These are phyloP conservation scores for Drosophila virilis DNA, from an alignment of 1,140 invertebrate genomes.

Conservation along the genomic window DNA sequence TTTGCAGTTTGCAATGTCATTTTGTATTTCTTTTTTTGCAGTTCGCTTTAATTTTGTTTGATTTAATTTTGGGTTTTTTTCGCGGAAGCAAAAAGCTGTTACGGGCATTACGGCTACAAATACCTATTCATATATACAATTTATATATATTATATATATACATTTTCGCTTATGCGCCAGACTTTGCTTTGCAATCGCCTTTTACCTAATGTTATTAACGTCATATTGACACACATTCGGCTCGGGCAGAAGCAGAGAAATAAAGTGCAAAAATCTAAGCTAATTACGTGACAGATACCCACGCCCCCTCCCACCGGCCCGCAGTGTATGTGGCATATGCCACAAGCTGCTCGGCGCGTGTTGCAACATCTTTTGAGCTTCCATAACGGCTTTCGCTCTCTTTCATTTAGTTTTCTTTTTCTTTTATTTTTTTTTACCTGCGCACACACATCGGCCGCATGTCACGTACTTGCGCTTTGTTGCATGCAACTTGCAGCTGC, in stretches of 20 bases:
- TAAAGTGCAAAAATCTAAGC: constrained; percentile 66
- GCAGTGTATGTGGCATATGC: constrained; percentile 48
- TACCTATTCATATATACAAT: not conserved
- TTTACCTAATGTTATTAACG: constrained; percentile 82
- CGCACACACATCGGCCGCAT: not conserved
- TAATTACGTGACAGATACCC: constrained; percentile 66
- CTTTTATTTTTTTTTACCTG: constrained; percentile 15
- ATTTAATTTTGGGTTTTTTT: constrained; percentile 66
- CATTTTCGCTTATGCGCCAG: constrained; percentile 1
- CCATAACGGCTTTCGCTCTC: constrained; percentile 55
- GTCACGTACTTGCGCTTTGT: constrained; percentile 33
- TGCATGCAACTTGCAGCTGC: constrained; percentile 40
- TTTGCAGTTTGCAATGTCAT: constrained; percentile 54
- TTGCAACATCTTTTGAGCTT: constrained; percentile 36
- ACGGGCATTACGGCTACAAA: constrained; percentile 35
- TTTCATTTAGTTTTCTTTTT: constrained; percentile 13
- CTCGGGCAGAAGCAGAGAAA: constrained; percentile 15
- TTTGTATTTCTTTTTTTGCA: constrained; percentile 50
- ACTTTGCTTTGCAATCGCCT: constrained; percentile 60
- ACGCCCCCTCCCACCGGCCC: too few relatives aligned
- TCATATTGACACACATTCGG: constrained; percentile 77
- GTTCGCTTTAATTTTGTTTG: constrained; percentile 37
- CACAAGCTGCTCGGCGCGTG: not conserved
- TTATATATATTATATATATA: not conserved
- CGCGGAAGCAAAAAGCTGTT: constrained; percentile 74